Percentiles rank a stretch among this genome's conserved stretches.
phyloP scores from a whole-genome alignment of 2,888 invertebrate genomes.

The Thysanoteuthis rhombus region DNA sequence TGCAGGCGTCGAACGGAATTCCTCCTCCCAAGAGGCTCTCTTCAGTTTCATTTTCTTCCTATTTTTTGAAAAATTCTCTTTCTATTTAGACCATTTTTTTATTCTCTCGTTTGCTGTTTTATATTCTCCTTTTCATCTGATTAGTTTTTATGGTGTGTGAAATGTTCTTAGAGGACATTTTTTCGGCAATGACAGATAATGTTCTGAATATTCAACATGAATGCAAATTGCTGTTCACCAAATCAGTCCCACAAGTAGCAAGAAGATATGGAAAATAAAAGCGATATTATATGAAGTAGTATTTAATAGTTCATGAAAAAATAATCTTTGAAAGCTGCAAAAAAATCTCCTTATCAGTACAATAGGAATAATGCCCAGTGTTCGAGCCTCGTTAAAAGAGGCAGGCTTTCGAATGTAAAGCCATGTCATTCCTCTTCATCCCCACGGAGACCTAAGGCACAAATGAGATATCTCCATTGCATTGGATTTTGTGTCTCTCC shows the following conservation, averaged over 20 bases:
- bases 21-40: not conserved
- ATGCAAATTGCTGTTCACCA: not conserved
- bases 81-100: not conserved
- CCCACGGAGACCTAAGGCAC: too few relatives aligned
- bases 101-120: not conserved
- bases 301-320: not conserved
- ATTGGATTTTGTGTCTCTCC: too few relatives aligned
- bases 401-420: too few relatives aligned
- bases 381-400: too few relatives aligned
- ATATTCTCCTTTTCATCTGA: not conserved
- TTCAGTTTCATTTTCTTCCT: not conserved
- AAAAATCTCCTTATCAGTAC: too few relatives aligned
- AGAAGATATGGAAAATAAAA: not conserved
- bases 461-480: too few relatives aligned
- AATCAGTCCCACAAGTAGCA: not conserved
- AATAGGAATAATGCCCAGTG: too few relatives aligned
- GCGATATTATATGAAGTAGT: not conserved
- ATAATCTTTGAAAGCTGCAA: too few relatives aligned
- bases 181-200: not conserved
- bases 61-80: not conserved
- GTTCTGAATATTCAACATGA: not conserved
- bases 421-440: too few relatives aligned
- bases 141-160: not conserved
- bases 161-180: not conserved
- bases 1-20: not conserved